Evolutionary conservation across 2,888 invertebrate species (phyloP).

Genomic region (Yponomeuta cagnagella): DNA sequence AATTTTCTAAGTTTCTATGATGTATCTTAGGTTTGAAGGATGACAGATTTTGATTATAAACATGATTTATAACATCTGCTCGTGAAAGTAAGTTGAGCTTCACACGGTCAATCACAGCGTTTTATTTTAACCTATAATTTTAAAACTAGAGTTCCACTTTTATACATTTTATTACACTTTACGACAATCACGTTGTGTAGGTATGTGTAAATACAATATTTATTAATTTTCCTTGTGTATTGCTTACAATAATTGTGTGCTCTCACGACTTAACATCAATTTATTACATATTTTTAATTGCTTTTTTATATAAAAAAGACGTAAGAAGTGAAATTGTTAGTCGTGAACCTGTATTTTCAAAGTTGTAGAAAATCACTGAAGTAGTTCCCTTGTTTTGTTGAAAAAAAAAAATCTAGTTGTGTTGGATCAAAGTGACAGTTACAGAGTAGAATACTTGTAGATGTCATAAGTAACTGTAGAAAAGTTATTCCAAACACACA

Average conservation of each 20-base stretch:
- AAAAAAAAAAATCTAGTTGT: not conserved
- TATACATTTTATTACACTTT: conserved; percentile 2
- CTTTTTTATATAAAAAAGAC: not conserved
- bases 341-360: conserved; percentile 3
- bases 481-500: conserved; percentile 21
- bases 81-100: conserved; percentile 27
- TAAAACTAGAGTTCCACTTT: conserved; percentile 21
- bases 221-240: conserved; percentile 18
- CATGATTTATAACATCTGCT: conserved; percentile 16
- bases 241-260: conserved; percentile 38
- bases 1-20: too few species aligned
- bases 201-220: conserved; percentile 13
- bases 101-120: conserved; percentile 37
- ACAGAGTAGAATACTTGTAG: not conserved
- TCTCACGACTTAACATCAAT: conserved; percentile 27
- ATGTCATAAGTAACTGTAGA: conserved; percentile 9
- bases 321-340: not conserved
- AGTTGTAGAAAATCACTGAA: not conserved
- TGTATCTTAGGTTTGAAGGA: too few species aligned
- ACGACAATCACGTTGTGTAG: conserved; percentile 4
- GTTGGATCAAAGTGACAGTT: not conserved
- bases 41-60: not conserved
- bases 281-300: not conserved
- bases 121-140: conserved; percentile 25
- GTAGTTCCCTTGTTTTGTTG: not conserved